These are phyloP conservation scores for Valencia hispanica DNA, from an alignment of 2,797 vertebrate genomes.

Conservation along the genomic window DNA sequence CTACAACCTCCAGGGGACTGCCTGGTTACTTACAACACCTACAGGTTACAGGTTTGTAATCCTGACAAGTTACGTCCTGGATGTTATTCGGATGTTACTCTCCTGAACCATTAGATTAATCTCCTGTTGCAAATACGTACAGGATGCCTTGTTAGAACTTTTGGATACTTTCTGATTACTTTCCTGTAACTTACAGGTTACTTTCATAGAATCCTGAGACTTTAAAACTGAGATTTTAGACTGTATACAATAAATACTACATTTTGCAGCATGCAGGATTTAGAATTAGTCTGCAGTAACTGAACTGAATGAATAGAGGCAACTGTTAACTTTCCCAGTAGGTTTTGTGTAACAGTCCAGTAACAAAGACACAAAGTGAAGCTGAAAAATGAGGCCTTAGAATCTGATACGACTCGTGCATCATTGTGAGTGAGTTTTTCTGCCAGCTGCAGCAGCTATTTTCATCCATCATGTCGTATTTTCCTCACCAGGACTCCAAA, in stretches of 20 bases:
- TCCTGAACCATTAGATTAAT: not conserved
- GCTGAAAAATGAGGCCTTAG: not conserved
- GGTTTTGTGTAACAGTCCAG: not conserved
- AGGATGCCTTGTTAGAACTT: not conserved
- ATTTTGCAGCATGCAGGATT: not conserved
- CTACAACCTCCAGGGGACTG: not conserved
- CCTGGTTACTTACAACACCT: not conserved
- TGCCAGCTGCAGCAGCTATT: not conserved
- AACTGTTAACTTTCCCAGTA: not conserved
- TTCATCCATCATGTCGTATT: constrained; percentile 7
- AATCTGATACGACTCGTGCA: not conserved
- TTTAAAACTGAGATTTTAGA: no score
- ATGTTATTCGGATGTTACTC: not conserved
- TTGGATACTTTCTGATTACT: not conserved
- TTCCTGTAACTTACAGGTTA: not conserved
- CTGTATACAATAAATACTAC: not conserved
- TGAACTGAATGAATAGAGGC: not conserved
- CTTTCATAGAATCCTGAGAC: not conserved
- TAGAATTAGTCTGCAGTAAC: not conserved
- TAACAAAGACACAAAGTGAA: not conserved
- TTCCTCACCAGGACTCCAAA: constrained; percentile 7
- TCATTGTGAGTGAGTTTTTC: not conserved
- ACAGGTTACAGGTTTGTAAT: not conserved
- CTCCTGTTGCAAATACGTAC: not conserved
- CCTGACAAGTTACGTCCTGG: no score